These are phyloP conservation scores for Conus ventricosus DNA, from an alignment of 1,140 invertebrate genomes.

Conservation along the genomic window DNA sequence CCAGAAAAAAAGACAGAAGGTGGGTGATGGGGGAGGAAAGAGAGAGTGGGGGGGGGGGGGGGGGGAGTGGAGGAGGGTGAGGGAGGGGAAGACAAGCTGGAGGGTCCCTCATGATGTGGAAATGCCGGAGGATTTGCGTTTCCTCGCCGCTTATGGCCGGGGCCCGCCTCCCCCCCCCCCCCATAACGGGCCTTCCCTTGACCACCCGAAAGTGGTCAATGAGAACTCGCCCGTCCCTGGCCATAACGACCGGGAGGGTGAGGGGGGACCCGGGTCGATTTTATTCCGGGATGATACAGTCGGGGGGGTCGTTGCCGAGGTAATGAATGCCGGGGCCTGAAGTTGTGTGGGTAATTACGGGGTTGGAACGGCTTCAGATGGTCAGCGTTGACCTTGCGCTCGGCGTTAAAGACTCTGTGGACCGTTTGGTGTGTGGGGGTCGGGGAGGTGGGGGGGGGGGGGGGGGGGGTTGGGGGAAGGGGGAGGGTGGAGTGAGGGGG, in stretches of 20 bases:
- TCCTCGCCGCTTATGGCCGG: neutral
- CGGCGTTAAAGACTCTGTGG: neutral
- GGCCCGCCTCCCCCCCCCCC: neutral
- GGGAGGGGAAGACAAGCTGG: neutral
- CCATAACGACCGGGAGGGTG: neutral
- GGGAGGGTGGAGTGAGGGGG: neutral
- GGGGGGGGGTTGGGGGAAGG: neutral
- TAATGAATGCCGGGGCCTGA: neutral
- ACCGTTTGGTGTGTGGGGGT: neutral
- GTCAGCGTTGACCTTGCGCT: neutral
- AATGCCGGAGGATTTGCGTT: neutral
- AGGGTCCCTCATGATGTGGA: slow-evolving; percentile 6
- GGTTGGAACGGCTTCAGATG: neutral
- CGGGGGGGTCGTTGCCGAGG: neutral
- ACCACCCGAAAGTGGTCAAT: slow-evolving; percentile 1
- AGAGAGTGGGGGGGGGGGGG: neutral
- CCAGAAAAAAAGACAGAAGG: no score
- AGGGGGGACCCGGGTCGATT: neutral
- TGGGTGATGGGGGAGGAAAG: neutral
- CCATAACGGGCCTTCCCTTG: neutral
- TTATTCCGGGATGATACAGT: slow-evolving; percentile 10
- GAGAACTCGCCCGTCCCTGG: neutral
- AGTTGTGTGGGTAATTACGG: slow-evolving; percentile 4
- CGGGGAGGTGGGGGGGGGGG: neutral
- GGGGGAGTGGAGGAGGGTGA: neutral